Base-by-base conservation (phyloP, 2,888 invertebrate genomes). In the Pammene fasciana region DNA sequence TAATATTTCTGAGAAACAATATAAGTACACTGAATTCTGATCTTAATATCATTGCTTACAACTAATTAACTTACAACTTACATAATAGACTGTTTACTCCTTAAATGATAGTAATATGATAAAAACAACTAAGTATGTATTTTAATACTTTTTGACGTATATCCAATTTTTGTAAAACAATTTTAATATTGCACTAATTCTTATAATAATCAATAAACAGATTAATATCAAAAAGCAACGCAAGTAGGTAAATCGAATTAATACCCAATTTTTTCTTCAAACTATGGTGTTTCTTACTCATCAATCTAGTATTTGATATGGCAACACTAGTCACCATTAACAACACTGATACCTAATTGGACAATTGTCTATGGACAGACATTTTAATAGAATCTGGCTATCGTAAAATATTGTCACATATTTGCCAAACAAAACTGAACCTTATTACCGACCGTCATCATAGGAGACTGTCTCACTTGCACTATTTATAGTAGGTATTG, bases 291-390 rank as follows among this genome's bases (percentile, higher is more conserved):
- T 46, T 34, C 52, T 36, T 56, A 65, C 56, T 54, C 14, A n/a
- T 26, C 67, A 18, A 67, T 48, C 26, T 26, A 26, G 26, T 26
- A 26, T 26, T 26, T 36, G 16, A 67, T 14, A 65, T 52, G 64
- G 64, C 64, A 65, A 70, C 65, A 65, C 26, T 55, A 14, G 41
- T 38, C 34, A 52, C 46, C 54, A n/a, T 18, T 54, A 38, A 46
- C 57, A 64, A 54, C 65, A 68, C 57, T 59, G 43, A 26, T 13
- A 34, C 10, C 16, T 36, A 46, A 6, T 16, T 67, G 61, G 11
- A 48, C 43, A 52, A 38, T 66, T 59, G 52, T 45, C 50, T 59
- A 50, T 48, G 65, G 56, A 48, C 56, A 26, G 26, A 57, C 18
- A 10, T n/a, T 9, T 14, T 38, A 11, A 9, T 9, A 38, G 6